Conservation (phyloP, 1,140 invertebrate genomes). For the Formica selysi region DNA sequence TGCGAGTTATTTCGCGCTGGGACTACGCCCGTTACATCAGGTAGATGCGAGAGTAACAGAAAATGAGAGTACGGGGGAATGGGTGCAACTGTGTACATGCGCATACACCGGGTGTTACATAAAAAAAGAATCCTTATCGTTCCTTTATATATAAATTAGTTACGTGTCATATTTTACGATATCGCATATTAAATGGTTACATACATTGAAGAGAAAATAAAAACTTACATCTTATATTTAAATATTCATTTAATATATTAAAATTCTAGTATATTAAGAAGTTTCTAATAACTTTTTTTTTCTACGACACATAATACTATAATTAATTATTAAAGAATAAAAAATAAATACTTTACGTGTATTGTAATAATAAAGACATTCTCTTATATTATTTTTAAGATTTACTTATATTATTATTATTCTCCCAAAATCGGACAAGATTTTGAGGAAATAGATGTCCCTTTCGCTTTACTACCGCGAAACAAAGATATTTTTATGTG, state of each 20-base stretch:
- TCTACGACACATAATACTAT: too few relatives aligned
- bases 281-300: too few relatives aligned
- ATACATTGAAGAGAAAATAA: neutral
- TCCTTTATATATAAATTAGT: slow-evolving; percentile 36
- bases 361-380: too few relatives aligned
- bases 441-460: neutral
- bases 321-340: too few relatives aligned
- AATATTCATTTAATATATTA: neutral
- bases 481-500: too few relatives aligned
- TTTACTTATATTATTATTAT: neutral
- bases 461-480: neutral
- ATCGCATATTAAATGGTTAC: neutral
- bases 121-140: slow-evolving; percentile 18
- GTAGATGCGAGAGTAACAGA: slow-evolving; percentile 63
- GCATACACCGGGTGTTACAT: slow-evolving; percentile 4
- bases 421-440: neutral
- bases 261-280: too few relatives aligned
- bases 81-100: neutral
- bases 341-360: neutral
- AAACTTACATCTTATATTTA: neutral
- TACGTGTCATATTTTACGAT: neutral
- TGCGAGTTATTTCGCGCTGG: slow-evolving; percentile 73
- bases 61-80: slow-evolving; percentile 61
- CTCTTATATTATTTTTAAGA: neutral
- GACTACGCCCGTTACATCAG: slow-evolving; percentile 69